phyloP scores from a whole-genome alignment of 2,797 vertebrate genomes.

The Gallirallus australis region DNA sequence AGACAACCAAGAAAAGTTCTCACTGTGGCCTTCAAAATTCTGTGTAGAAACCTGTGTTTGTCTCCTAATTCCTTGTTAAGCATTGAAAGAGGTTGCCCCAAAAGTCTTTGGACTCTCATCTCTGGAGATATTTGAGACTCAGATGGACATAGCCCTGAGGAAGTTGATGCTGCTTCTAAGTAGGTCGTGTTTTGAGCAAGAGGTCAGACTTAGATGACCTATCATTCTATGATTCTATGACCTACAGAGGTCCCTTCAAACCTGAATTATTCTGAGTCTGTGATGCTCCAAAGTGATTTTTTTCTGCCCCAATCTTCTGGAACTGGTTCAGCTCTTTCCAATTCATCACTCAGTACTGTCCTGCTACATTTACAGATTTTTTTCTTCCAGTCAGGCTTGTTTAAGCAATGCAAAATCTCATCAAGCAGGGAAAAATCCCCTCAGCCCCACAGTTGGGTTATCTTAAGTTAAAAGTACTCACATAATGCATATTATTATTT shows the following conservation, averaged over 20 bases:
- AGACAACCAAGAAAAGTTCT: too few species aligned
- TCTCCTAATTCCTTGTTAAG: background rate
- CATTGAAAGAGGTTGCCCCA: background rate
- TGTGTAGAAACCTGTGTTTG: too few species aligned
- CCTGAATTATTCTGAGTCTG: background rate
- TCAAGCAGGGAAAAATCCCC: background rate
- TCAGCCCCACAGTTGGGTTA: background rate
- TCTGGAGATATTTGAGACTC: background rate
- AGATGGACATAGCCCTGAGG: background rate
- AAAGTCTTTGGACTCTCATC: background rate
- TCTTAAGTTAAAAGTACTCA: background rate
- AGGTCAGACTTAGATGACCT: background rate
- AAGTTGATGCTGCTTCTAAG: background rate
- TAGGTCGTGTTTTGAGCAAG: background rate
- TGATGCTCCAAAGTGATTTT: background rate
- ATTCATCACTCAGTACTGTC: background rate
- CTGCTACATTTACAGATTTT: background rate
- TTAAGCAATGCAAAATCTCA: background rate
- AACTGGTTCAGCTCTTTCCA: background rate
- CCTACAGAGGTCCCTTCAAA: background rate
- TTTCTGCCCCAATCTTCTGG: background rate
- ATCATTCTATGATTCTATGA: too few species aligned
- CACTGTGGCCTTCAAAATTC: too few species aligned
- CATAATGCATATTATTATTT: background rate
- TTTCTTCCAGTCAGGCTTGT: background rate